These are phyloP conservation scores for Lasioglossum lativentre DNA, from an alignment of 2,888 invertebrate genomes.

Conservation along the genomic window DNA sequence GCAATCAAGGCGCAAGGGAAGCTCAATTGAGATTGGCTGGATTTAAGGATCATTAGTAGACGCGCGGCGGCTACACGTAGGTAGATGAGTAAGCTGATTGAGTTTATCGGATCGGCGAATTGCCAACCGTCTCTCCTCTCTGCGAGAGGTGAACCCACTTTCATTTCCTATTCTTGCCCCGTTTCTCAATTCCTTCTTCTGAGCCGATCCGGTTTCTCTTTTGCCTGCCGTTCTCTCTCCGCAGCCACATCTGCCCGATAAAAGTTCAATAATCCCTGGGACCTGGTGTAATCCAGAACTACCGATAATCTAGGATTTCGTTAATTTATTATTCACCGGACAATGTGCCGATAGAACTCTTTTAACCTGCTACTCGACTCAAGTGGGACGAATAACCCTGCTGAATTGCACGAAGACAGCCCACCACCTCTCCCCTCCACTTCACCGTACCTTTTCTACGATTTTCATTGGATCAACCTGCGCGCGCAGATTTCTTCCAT, in stretches of 20 bases:
- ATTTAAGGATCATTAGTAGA: slow-evolving; percentile 77
- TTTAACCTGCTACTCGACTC: slow-evolving; percentile 47
- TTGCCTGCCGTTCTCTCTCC: slow-evolving; percentile 17
- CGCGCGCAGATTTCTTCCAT: neutral
- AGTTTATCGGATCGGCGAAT: slow-evolving; percentile 79
- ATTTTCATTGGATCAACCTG: neutral
- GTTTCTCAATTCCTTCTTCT: slow-evolving; percentile 54
- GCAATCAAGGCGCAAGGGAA: slow-evolving; percentile 60
- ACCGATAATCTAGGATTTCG: slow-evolving; percentile 70
- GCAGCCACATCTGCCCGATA: slow-evolving; percentile 59
- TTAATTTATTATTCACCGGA: slow-evolving; percentile 72
- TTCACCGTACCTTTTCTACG: neutral
- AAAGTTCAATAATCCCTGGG: slow-evolving; percentile 75
- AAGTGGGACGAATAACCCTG: slow-evolving; percentile 34
- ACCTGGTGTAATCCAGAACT: slow-evolving; percentile 68
- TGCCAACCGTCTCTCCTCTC: slow-evolving; percentile 67
- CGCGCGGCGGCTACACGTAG: slow-evolving; percentile 71
- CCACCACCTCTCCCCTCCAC: too few species aligned
- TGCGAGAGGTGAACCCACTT: slow-evolving; percentile 52
- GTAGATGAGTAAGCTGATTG: slow-evolving; percentile 81
- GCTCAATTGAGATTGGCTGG: slow-evolving; percentile 73
- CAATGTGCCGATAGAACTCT: slow-evolving; percentile 46
- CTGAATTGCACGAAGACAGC: slow-evolving; percentile 35
- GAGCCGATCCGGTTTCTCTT: slow-evolving; percentile 43
- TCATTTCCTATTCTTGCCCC: slow-evolving; percentile 68